phyloP scores from a whole-genome alignment of 2,113 vertebrate genomes.

The Nasalis larvatus region DNA sequence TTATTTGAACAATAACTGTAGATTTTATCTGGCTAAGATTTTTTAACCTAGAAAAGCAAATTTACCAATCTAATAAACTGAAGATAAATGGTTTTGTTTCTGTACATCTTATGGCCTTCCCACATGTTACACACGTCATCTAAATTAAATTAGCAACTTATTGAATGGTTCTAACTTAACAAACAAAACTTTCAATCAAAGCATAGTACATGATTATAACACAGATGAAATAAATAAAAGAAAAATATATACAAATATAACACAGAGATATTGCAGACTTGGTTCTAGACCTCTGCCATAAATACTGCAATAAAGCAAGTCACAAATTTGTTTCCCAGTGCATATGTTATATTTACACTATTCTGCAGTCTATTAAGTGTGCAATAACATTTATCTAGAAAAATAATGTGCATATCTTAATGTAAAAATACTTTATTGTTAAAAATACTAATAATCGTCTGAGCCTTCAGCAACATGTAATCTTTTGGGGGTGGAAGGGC shows the following conservation, averaged over 20 bases:
- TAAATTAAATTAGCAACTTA: background rate
- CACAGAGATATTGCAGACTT: background rate
- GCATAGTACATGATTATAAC: background rate
- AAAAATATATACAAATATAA: background rate
- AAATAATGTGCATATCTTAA: background rate
- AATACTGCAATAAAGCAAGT: background rate
- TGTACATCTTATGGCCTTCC: background rate
- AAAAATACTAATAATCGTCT: background rate
- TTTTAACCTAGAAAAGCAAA: background rate
- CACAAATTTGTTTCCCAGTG: background rate
- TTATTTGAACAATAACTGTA: background rate
- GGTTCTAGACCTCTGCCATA: background rate
- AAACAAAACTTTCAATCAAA: background rate
- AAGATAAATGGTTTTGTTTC: background rate
- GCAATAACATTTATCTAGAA: background rate
- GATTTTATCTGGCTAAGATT: background rate
- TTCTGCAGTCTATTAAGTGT: background rate
- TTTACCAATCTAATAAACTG: background rate
- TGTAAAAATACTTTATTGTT: background rate
- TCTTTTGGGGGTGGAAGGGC: background rate
- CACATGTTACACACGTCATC: background rate
- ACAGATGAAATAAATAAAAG: background rate
- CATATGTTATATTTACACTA: background rate
- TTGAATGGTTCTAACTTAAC: conserved; percentile 47
- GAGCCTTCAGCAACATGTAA: background rate